A percentile compares a stretch with the other conserved stretches of the same genome.
Evolutionary conservation across 2,113 vertebrate species (phyloP).

Genomic region (Gasterosteus aculeatus): DNA sequence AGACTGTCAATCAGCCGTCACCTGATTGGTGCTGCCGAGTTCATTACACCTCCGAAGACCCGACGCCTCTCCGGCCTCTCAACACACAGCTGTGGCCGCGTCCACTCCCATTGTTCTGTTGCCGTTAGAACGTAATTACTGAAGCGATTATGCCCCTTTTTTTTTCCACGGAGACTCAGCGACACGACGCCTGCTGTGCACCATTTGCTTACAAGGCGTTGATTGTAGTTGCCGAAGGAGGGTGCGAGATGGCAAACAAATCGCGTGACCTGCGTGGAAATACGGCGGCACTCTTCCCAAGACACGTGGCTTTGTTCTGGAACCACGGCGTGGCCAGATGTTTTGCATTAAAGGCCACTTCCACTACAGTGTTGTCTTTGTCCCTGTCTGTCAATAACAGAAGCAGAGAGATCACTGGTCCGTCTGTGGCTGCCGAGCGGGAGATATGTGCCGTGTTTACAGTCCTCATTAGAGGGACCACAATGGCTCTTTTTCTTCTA

Average conservation of each 20-base stretch:
- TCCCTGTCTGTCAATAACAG: slow-evolving; percentile 44
- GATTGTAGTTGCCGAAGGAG: slow-evolving; percentile 43
- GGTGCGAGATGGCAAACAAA: slow-evolving; percentile 64
- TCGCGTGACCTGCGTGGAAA: slow-evolving; percentile 34
- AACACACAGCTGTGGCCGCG: slow-evolving; percentile 36
- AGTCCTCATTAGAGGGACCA: slow-evolving; percentile 52
- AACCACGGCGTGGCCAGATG: background rate
- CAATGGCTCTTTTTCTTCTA: slow-evolving; percentile 34
- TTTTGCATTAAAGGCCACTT: slow-evolving; percentile 29
- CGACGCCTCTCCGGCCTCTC: background rate
- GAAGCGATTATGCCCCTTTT: slow-evolving; percentile 58
- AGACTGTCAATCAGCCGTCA: slow-evolving; percentile 44
- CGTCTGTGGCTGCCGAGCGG: slow-evolving; percentile 53
- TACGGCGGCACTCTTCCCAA: slow-evolving; percentile 9
- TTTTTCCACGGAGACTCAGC: slow-evolving; percentile 63
- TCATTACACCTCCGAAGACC: slow-evolving; percentile 24
- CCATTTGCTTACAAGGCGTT: slow-evolving; percentile 76
- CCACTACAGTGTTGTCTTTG: slow-evolving; percentile 26
- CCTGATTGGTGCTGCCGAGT: slow-evolving; percentile 29
- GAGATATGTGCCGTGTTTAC: slow-evolving; percentile 43
- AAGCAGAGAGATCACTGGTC: slow-evolving; percentile 37
- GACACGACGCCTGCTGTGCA: slow-evolving; percentile 72
- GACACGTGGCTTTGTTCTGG: slow-evolving; percentile 28
- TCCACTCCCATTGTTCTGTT: slow-evolving; percentile 50
- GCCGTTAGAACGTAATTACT: slow-evolving; percentile 65